These are phyloP conservation scores for Theodoxus fluviatilis DNA, from an alignment of 2,888 invertebrate species.

Conservation along the genomic window DNA sequence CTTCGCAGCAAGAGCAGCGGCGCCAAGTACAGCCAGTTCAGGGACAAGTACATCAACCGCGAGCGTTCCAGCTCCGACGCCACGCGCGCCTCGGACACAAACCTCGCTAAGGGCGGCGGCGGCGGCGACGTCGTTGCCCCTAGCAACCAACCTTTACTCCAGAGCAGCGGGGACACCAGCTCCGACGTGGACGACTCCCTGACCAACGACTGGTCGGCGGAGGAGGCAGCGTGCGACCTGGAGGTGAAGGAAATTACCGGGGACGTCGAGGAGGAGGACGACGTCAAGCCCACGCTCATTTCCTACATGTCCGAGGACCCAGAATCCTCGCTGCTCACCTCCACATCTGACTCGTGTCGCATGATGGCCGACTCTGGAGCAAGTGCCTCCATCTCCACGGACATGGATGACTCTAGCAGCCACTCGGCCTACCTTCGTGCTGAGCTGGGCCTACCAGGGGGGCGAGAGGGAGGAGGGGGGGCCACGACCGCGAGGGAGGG, in stretches of 20 bases:
- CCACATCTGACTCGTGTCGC: constrained; percentile 30
- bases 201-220: constrained; percentile 54
- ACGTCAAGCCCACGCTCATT: constrained; percentile 36
- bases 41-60: constrained; percentile 38
- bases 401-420: constrained; percentile 28
- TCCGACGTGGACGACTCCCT: constrained; percentile 47
- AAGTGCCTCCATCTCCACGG: constrained; percentile 21
- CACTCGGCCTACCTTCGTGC: neutral
- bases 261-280: constrained; percentile 45
- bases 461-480: constrained; percentile 25
- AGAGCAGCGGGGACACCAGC: constrained; percentile 39
- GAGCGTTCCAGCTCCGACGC: constrained; percentile 27
- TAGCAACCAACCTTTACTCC: no score
- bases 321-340: constrained; percentile 35
- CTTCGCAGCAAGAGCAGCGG: constrained; percentile 40
- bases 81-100: constrained; percentile 29
- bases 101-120: constrained; percentile 26
- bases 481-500: constrained; percentile 23
- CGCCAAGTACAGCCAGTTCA: constrained; percentile 40
- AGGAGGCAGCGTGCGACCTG: constrained; percentile 56
- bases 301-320: constrained; percentile 37
- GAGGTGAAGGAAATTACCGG: constrained; percentile 58
- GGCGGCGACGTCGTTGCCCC: no score
- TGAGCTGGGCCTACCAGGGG: constrained; percentile 23
- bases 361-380: constrained; percentile 29